These are phyloP conservation scores for Eunapius fragilis DNA, from an alignment of 37 sponge, comb jelly and placozoan genomes.

Conservation along the genomic window DNA sequence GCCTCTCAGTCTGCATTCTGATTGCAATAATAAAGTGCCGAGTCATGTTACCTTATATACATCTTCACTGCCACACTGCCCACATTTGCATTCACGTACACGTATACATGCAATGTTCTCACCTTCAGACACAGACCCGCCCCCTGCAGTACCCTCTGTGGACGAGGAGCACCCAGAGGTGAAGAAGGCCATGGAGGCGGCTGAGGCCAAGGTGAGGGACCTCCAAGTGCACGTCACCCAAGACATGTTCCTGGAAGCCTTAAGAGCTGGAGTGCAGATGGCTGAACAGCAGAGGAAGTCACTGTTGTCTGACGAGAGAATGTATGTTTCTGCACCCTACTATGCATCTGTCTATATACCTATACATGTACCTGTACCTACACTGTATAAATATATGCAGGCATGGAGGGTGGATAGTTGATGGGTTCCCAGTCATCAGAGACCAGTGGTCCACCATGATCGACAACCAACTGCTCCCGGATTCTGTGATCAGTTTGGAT, in stretches of 20 bases:
- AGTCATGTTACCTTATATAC: too few species aligned
- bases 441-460: slow-evolving; percentile 95
- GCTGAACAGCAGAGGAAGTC: slow-evolving; percentile 50
- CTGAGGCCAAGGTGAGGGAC: slow-evolving; percentile 35
- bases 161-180: slow-evolving; percentile 77
- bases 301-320: background rate
- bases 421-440: slow-evolving; percentile 88
- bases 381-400: too few species aligned
- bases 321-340: background rate
- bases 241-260: slow-evolving; percentile 79
- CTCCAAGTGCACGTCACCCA: slow-evolving; percentile 26
- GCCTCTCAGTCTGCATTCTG: too few species aligned
- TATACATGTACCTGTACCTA: background rate
- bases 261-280: slow-evolving; percentile 35
- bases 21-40: too few species aligned
- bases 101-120: background rate
- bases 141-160: slow-evolving; percentile 22
- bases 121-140: background rate
- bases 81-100: background rate
- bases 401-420: slow-evolving; percentile 96
- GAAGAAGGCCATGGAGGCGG: slow-evolving; percentile 57
- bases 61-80: too few species aligned
- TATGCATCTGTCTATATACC: background rate
- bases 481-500: slow-evolving; percentile 76
- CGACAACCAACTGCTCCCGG: slow-evolving; percentile 83